Conservation (phyloP, 1,140 invertebrate genomes). For the Sycobia sp. region DNA sequence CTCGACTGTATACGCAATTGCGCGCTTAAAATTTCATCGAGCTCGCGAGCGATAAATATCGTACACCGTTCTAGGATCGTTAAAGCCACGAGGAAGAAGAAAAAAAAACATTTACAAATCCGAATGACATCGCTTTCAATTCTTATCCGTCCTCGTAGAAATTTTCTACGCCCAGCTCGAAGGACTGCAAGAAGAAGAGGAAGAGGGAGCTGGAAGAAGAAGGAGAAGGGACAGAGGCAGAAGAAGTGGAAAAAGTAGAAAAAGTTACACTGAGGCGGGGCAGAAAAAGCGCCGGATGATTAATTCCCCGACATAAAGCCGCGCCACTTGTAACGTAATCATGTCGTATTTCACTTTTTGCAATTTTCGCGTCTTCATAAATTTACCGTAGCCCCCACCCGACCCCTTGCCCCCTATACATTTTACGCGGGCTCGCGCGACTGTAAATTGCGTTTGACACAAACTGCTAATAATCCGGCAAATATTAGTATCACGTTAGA, state of each 20-base stretch:
- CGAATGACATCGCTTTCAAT: conserved; percentile 14
- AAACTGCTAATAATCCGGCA: conserved; percentile 32
- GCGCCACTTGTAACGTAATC: conserved; percentile 28
- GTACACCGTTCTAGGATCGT: too few relatives aligned
- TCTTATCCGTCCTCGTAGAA: too few relatives aligned
- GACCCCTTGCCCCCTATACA: neutral
- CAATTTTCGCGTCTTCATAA: conserved; percentile 31
- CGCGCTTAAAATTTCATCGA: too few relatives aligned
- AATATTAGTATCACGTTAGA: conserved; percentile 31
- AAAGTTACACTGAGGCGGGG: neutral
- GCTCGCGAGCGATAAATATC: too few relatives aligned
- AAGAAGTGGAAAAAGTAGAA: too few relatives aligned
- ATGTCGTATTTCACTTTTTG: conserved; percentile 32
- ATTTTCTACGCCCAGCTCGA: too few relatives aligned
- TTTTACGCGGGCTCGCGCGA: too few relatives aligned
- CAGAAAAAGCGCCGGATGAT: conserved; percentile 12
- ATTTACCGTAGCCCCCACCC: conserved; percentile 6
- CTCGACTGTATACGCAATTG: too few relatives aligned
- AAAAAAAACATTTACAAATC: too few relatives aligned
- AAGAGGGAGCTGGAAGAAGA: neutral
- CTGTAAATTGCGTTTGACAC: conserved; percentile 29
- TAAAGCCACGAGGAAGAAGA: too few relatives aligned
- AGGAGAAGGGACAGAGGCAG: neutral
- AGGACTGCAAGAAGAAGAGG: neutral
- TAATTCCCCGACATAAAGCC: conserved; percentile 23